Conservation (phyloP, 2,797 vertebrate species). For the Siniperca undulata region DNA sequence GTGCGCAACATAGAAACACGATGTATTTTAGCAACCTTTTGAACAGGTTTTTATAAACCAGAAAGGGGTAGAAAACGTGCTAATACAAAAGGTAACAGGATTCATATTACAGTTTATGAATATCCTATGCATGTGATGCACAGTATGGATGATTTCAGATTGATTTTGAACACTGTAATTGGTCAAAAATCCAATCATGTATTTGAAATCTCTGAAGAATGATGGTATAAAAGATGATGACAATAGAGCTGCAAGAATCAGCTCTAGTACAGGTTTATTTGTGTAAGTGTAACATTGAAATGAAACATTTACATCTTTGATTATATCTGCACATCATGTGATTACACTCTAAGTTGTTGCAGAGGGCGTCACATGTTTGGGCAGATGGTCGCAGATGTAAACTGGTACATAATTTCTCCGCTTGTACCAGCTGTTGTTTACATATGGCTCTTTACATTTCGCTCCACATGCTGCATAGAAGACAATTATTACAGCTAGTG, state of each 20-base stretch:
- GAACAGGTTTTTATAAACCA: conserved; percentile 28
- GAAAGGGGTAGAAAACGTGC: neutral
- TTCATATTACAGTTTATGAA: conserved; percentile 14
- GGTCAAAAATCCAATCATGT: conserved; percentile 5
- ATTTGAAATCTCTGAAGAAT: conserved; percentile 32
- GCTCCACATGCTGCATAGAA: conserved; percentile 47
- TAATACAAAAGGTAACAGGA: conserved; percentile 11
- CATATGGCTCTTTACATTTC: conserved; percentile 37
- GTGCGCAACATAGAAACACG: conserved; percentile 29
- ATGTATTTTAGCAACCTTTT: conserved; percentile 23
- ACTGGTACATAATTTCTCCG: conserved; percentile 18
- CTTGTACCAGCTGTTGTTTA: conserved; percentile 51
- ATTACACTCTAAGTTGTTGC: neutral
- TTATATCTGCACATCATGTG: conserved; percentile 12
- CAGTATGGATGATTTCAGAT: conserved; percentile 41
- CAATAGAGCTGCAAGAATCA: conserved; percentile 18
- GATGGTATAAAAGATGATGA: neutral
- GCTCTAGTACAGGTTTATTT: conserved; percentile 18
- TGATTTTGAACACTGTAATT: conserved; percentile 30
- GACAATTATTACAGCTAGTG: conserved; percentile 33
- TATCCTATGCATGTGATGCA: conserved; percentile 25
- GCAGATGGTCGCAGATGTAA: conserved; percentile 36
- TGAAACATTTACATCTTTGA: conserved; percentile 16
- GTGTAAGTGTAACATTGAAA: conserved; percentile 3
- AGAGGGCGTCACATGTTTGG: conserved; percentile 1